Evolutionary conservation across 2,797 vertebrate species (phyloP).

Genomic region (Brachymystax lenok): DNA sequence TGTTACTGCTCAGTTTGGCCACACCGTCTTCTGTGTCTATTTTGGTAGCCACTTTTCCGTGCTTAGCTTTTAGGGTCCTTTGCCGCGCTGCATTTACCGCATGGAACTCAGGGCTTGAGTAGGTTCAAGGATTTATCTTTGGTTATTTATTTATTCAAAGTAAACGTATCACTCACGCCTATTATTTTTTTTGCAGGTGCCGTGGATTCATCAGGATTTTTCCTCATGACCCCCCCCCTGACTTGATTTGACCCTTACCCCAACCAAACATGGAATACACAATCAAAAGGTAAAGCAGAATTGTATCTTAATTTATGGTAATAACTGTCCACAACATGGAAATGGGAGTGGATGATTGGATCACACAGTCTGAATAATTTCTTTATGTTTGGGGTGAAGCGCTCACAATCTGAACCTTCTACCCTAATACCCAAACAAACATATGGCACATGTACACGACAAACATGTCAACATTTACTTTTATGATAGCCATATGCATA

Average conservation of each 20-base stretch:
- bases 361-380: neutral
- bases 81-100: slow-evolving; percentile 49
- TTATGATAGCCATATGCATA: neutral
- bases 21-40: slow-evolving; percentile 78
- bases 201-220: slow-evolving; percentile 34
- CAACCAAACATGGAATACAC: slow-evolving; percentile 59
- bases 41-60: slow-evolving; percentile 70
- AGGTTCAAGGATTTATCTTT: slow-evolving; percentile 52
- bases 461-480: neutral
- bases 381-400: neutral
- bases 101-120: slow-evolving; percentile 64
- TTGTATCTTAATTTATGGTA: neutral
- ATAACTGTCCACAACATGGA: neutral
- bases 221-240: slow-evolving; percentile 12
- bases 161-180: neutral
- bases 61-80: slow-evolving; percentile 43
- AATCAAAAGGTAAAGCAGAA: slow-evolving; percentile 76
- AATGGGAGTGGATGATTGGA: neutral
- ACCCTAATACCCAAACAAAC: neutral
- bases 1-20: slow-evolving; percentile 81
- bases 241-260: slow-evolving; percentile 18
- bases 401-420: neutral
- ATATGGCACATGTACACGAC: neutral
- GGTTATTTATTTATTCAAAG: slow-evolving; percentile 9
- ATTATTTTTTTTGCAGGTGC: slow-evolving; percentile 37